Percentiles rank a stretch among this genome's conserved stretches.
These are phyloP conservation scores for Bicyclus anynana DNA, from an alignment of 1,140 invertebrate genomes.

Conservation along the genomic window DNA sequence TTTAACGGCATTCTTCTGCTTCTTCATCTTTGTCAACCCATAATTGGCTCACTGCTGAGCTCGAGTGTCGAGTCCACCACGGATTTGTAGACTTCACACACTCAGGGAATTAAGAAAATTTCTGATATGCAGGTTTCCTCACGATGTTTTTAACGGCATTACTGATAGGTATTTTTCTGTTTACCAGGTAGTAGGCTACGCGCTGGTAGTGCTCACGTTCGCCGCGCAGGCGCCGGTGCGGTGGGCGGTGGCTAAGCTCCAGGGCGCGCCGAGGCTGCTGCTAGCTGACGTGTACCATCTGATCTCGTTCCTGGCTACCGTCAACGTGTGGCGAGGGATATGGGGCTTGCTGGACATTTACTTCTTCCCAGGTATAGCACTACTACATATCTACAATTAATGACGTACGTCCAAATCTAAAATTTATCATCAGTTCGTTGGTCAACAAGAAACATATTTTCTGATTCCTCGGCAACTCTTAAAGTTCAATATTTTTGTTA, in stretches of 20 bases:
- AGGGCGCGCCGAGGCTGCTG: constrained; percentile 81
- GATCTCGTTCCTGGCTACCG: constrained; percentile 87
- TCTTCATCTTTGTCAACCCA: no score
- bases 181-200: constrained; percentile 86
- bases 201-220: constrained; percentile 84
- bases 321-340: constrained; percentile 92
- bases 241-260: constrained; percentile 80
- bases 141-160: no score
- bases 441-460: no score
- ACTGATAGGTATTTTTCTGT: constrained; percentile 12
- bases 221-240: constrained; percentile 84
- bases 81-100: no score
- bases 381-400: neutral
- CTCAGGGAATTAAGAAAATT: no score
- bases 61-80: no score
- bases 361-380: constrained; percentile 84
- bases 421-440: no score
- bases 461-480: no score
- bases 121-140: no score
- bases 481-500: no score
- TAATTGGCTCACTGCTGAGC: no score
- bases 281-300: constrained; percentile 86
- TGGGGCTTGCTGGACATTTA: constrained; percentile 90
- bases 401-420: neutral
- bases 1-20: no score